Conservation (phyloP, 2,113 vertebrate genomes). For the Chionis minor region DNA sequence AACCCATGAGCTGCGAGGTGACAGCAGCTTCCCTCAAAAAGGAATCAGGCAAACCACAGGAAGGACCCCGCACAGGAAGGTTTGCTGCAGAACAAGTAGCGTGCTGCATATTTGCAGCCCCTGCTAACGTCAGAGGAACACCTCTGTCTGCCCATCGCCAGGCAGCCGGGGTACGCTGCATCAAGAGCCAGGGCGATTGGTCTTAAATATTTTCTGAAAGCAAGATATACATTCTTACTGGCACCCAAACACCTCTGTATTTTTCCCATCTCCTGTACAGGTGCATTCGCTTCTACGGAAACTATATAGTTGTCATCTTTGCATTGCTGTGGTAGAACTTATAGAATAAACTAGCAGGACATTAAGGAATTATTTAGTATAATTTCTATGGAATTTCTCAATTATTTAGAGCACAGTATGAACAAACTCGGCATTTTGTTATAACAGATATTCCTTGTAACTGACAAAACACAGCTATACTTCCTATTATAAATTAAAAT, state of each 20-base stretch:
- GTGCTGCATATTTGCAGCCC: background rate
- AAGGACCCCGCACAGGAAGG: background rate
- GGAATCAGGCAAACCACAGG: background rate
- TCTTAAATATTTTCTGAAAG: background rate
- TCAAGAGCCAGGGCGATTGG: background rate
- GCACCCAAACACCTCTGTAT: background rate
- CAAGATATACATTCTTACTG: background rate
- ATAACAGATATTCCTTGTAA: background rate
- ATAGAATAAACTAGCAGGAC: background rate
- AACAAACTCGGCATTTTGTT: background rate
- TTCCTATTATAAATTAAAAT: background rate
- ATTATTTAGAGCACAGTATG: background rate
- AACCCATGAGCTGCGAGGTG: too few species aligned
- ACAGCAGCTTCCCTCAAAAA: background rate
- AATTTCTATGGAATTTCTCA: background rate
- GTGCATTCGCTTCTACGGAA: background rate
- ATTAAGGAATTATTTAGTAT: background rate
- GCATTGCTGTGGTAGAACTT: background rate
- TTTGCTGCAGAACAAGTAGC: background rate
- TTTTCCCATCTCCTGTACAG: background rate
- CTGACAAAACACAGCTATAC: background rate
- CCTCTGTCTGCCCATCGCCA: background rate
- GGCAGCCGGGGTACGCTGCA: background rate
- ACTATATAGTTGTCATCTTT: background rate
- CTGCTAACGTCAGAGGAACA: background rate